These are phyloP conservation scores for Brachyhypopomus gauderio DNA, from an alignment of 2,113 vertebrate species.

Conservation along the genomic window DNA sequence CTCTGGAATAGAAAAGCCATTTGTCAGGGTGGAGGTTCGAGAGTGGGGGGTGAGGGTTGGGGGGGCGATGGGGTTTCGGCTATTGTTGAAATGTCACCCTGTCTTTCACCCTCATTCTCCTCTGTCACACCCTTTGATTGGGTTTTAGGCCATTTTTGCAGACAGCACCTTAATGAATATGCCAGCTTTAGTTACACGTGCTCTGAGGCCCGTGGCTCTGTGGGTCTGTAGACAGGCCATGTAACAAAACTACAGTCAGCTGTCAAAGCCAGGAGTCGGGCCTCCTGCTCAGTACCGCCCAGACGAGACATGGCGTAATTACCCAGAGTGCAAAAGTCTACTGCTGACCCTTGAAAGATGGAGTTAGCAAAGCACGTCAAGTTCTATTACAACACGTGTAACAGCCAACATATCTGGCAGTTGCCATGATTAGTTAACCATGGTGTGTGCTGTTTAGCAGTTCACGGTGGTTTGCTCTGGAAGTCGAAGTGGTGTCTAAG, in stretches of 20 bases:
- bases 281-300: conserved; percentile 10
- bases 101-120: conserved; percentile 44
- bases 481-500: background rate
- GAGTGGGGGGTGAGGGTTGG: no score
- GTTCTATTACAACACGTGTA: background rate
- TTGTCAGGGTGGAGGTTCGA: conserved; percentile 18
- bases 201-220: conserved; percentile 30
- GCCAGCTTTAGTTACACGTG: conserved; percentile 51
- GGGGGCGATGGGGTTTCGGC: conserved; percentile 44
- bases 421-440: background rate
- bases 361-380: background rate
- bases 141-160: conserved; percentile 49
- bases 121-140: conserved; percentile 52
- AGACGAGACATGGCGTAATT: conserved; percentile 6
- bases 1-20: conserved; percentile 37
- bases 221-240: conserved; percentile 22
- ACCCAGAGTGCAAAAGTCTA: background rate
- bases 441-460: background rate
- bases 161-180: conserved; percentile 58
- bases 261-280: conserved; percentile 6
- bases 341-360: conserved; percentile 9
- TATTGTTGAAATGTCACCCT: conserved; percentile 49
- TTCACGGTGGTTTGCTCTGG: background rate
- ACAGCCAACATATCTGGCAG: background rate
- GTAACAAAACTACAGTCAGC: conserved; percentile 37